Percentiles rank a stretch among this genome's conserved stretches.
Evolutionary conservation across 2,888 invertebrate species (phyloP).

Genomic region (Calameuta filiformis): DNA sequence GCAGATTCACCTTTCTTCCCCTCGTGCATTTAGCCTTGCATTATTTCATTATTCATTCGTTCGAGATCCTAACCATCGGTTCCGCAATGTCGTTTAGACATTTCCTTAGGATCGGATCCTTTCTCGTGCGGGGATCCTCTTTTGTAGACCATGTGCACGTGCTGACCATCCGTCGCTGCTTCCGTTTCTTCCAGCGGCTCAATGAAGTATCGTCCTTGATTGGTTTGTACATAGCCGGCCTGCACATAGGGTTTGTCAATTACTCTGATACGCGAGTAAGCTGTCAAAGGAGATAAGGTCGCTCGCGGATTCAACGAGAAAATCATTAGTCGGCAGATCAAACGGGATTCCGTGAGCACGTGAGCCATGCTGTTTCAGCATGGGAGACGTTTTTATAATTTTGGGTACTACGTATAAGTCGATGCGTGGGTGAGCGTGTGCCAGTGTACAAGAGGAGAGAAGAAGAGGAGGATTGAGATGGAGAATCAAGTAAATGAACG

Average conservation of each 20-base stretch:
- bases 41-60: not conserved
- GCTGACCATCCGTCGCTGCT: conserved; percentile 67
- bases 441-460: not conserved
- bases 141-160: conserved; percentile 70
- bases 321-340: not conserved
- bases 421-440: not conserved
- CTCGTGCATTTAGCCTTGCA: not conserved
- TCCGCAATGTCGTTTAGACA: conserved; percentile 40
- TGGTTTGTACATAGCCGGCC: conserved; percentile 70
- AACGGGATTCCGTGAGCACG: not conserved
- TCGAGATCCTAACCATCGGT: conserved; percentile 42
- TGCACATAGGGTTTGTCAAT: conserved; percentile 34
- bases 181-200: conserved; percentile 70
- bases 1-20: not conserved
- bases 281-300: not conserved
- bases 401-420: not conserved
- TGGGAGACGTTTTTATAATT: not conserved
- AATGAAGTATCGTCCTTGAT: conserved; percentile 70
- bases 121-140: conserved; percentile 40
- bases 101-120: conserved; percentile 6
- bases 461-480: not conserved
- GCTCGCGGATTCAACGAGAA: not conserved
- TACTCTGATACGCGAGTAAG: not conserved
- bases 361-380: not conserved
- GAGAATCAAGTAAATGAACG: too few species aligned